phyloP scores from a whole-genome alignment of 37 sponge, comb jelly and placozoan genomes.

The Diacarnus erythraeanus region DNA sequence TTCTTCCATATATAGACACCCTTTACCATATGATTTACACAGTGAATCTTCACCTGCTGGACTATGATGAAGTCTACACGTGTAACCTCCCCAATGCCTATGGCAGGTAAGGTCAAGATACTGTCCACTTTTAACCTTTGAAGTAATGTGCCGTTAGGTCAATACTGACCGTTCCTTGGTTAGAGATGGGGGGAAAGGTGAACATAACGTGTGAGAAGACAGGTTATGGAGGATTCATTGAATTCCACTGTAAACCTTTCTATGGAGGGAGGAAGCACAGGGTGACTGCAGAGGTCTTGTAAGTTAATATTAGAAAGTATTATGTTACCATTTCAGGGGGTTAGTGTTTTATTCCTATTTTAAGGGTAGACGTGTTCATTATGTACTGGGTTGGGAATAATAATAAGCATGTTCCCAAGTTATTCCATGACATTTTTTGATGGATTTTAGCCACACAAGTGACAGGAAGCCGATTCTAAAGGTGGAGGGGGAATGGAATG shows the following conservation, averaged over 20 bases:
- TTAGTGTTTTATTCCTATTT: no score
- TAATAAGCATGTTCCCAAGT: no score
- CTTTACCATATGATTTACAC: neutral
- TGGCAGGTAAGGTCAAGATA: constrained; percentile 49
- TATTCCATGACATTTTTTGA: neutral
- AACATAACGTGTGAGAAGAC: constrained; percentile 78
- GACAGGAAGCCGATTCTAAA: constrained; percentile 75
- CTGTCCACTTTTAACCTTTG: neutral
- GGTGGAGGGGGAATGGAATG: constrained; percentile 99
- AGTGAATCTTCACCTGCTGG: constrained; percentile 79
- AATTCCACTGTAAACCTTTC: constrained; percentile 98
- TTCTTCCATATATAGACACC: neutral
- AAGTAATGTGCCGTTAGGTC: constrained; percentile 43
- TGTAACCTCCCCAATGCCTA: constrained; percentile 92
- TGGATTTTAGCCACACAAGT: constrained; percentile 56
- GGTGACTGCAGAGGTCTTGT: constrained; percentile 79
- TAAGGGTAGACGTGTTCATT: no score
- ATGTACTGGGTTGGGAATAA: no score
- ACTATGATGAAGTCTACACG: constrained; percentile 88
- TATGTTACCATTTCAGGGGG: no score
- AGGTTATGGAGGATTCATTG: constrained; percentile 85
- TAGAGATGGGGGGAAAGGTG: constrained; percentile 95
- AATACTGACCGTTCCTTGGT: constrained; percentile 95
- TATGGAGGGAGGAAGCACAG: constrained; percentile 92
- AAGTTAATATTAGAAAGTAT: constrained; percentile 1